Evolutionary conservation across 2,797 vertebrate genomes (phyloP).

Genomic region (Darevskia nairensis): DNA sequence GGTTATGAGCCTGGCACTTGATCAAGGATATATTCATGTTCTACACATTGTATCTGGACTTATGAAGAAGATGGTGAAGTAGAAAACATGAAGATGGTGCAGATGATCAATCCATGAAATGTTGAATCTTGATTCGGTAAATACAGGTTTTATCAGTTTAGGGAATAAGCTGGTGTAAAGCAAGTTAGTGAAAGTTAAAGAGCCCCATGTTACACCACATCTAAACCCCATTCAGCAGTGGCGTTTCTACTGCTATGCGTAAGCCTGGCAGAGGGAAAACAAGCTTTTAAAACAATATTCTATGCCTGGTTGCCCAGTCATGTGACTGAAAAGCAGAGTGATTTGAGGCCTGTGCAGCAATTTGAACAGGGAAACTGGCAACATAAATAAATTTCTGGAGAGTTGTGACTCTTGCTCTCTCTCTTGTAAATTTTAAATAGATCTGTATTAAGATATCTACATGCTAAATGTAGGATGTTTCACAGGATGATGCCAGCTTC

Average conservation of each 20-base stretch:
- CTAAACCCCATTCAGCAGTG: too few species aligned
- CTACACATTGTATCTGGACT: not conserved
- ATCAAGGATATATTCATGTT: not conserved
- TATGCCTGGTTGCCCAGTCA: too few species aligned
- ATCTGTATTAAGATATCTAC: not conserved
- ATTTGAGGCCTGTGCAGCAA: not conserved
- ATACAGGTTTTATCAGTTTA: not conserved
- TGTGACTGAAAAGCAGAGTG: not conserved
- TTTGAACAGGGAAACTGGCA: not conserved
- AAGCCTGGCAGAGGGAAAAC: too few species aligned
- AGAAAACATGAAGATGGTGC: not conserved
- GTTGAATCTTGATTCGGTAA: not conserved
- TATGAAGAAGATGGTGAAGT: not conserved
- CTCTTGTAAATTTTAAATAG: not conserved
- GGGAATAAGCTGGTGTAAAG: too few species aligned
- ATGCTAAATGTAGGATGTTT: too few species aligned
- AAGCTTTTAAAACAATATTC: too few species aligned
- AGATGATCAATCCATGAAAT: not conserved
- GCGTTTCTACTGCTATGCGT: too few species aligned
- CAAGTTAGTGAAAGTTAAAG: too few species aligned
- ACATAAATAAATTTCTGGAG: not conserved
- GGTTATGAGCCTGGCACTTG: conserved; percentile 7
- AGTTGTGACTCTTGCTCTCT: not conserved
- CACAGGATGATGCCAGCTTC: not conserved
- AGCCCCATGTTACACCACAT: too few species aligned